phyloP scores from a whole-genome alignment of 2,888 invertebrate species.

The Hymenopus coronatus region DNA sequence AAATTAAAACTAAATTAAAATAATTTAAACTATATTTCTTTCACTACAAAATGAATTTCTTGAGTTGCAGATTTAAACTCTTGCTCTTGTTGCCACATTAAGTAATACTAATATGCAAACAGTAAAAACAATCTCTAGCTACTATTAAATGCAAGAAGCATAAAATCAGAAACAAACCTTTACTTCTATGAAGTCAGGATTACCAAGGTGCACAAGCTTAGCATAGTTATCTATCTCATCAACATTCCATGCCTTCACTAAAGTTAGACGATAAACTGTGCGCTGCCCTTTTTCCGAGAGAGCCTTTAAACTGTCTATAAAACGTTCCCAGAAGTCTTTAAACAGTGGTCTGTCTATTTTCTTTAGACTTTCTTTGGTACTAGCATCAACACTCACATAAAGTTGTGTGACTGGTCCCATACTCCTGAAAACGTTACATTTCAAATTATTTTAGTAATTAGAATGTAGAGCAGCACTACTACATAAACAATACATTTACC shows the following conservation, averaged over 20 bases:
- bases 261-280: constrained; percentile 57
- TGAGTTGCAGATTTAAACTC: too few relatives aligned
- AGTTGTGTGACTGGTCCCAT: constrained; percentile 55
- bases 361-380: constrained; percentile 55
- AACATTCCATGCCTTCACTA: constrained; percentile 57
- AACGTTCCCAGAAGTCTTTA: constrained; percentile 57
- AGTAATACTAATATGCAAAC: background rate
- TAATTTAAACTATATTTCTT: background rate
- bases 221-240: constrained; percentile 56
- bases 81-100: background rate
- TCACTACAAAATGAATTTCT: background rate
- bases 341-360: constrained; percentile 58
- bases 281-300: constrained; percentile 54
- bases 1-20: too few relatives aligned
- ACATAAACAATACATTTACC: too few relatives aligned
- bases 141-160: background rate
- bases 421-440: constrained; percentile 32
- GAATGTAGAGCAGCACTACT: too few relatives aligned
- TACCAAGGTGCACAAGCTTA: constrained; percentile 50
- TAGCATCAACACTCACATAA: constrained; percentile 58
- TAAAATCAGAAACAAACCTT: constrained; percentile 45
- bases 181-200: constrained; percentile 59
- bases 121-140: background rate
- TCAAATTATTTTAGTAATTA: too few relatives aligned
- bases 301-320: constrained; percentile 51